Evolutionary conservation across 2,888 invertebrate species (phyloP).

Genomic region (Cybosia mesomella): DNA sequence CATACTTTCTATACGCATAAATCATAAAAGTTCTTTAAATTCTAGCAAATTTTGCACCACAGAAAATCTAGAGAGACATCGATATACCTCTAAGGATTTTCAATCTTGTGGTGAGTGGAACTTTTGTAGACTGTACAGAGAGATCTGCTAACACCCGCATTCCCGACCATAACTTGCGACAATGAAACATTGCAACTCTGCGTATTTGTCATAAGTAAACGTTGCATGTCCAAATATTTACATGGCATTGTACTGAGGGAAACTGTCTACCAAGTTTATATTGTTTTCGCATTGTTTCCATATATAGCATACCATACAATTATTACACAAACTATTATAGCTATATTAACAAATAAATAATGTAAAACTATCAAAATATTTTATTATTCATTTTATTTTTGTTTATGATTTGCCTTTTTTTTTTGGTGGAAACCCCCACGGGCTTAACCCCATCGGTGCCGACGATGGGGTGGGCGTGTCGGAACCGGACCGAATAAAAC

Average conservation of each 20-base stretch:
- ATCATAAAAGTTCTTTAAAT: conserved; percentile 33
- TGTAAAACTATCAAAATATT: neutral
- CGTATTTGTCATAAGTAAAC: conserved; percentile 33
- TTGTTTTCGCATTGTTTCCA: neutral
- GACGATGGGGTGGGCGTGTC: too few relatives aligned
- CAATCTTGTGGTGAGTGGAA: conserved; percentile 35
- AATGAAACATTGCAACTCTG: conserved; percentile 35
- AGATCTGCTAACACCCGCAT: conserved; percentile 43
- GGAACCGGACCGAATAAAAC: too few relatives aligned
- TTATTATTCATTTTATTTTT: too few relatives aligned
- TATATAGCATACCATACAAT: neutral
- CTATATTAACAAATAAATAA: too few relatives aligned
- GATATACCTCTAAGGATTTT: conserved; percentile 25
- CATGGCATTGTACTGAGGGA: conserved; percentile 8
- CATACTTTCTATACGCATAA: conserved; percentile 38
- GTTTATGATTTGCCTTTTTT: too few relatives aligned
- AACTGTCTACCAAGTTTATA: conserved; percentile 14
- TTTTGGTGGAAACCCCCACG: too few relatives aligned
- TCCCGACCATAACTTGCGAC: conserved; percentile 41
- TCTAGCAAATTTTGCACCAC: conserved; percentile 30
- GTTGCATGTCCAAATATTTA: conserved; percentile 20
- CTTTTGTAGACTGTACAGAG: conserved; percentile 40
- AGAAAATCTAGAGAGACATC: conserved; percentile 28
- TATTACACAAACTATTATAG: too few relatives aligned
- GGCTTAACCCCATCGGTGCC: too few relatives aligned